phyloP scores from a whole-genome alignment of 2,888 invertebrate species.

The Dexiosoma caninum region DNA sequence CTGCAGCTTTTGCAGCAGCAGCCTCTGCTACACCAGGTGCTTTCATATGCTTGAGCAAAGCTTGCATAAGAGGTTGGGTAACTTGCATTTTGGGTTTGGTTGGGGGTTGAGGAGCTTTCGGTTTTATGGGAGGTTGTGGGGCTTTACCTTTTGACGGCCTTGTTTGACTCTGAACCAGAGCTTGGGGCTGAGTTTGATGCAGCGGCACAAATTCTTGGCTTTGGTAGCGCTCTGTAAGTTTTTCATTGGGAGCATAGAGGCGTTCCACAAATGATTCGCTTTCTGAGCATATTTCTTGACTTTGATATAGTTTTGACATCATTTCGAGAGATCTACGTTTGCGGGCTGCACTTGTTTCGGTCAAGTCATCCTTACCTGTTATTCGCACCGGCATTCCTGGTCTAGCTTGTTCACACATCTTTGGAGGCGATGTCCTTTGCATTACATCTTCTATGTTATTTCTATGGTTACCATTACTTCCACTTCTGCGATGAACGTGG shows the following conservation, averaged over 20 bases:
- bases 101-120: conserved; percentile 63
- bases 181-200: conserved; percentile 65
- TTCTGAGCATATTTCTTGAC: conserved; percentile 80
- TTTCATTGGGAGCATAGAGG: conserved; percentile 82
- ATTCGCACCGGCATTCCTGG: conserved; percentile 70
- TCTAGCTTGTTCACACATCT: conserved; percentile 54
- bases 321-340: conserved; percentile 79
- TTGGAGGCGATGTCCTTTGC: conserved; percentile 65
- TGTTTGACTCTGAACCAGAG: conserved; percentile 37
- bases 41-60: conserved; percentile 73
- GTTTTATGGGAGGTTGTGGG: conserved; percentile 69
- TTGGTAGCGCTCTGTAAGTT: conserved; percentile 82
- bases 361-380: conserved; percentile 65
- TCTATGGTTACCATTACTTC: conserved; percentile 70
- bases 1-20: conserved; percentile 71
- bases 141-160: conserved; percentile 68
- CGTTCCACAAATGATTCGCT: conserved; percentile 80
- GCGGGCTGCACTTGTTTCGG: conserved; percentile 71
- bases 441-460: conserved; percentile 66
- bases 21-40: conserved; percentile 71
- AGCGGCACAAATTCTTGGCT: conserved; percentile 82
- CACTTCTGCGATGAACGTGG: conserved; percentile 72
- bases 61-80: conserved; percentile 74
- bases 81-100: conserved; percentile 71
- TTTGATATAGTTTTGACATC: conserved; percentile 80